These are phyloP conservation scores for Catalaphyllia jardinei DNA, from an alignment of 64 coral and sea anemone species.

Conservation along the genomic window DNA sequence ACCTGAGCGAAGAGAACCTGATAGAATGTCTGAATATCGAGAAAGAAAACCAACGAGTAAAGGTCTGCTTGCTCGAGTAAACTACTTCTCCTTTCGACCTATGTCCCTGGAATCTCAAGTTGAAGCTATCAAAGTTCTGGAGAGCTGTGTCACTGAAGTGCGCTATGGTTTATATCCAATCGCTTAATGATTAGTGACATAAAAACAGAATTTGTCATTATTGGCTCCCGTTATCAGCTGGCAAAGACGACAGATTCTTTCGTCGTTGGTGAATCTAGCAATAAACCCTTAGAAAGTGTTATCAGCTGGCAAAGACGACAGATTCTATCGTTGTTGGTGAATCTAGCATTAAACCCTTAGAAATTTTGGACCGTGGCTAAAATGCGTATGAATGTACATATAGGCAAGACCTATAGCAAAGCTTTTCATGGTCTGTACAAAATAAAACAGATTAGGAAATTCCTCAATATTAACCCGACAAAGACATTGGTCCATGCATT, in stretches of 20 bases:
- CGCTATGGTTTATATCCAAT: too few species aligned
- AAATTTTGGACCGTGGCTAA: neutral
- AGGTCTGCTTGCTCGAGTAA: too few species aligned
- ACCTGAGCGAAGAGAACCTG: too few species aligned
- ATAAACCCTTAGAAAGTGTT: neutral
- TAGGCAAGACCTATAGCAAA: neutral
- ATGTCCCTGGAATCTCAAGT: too few species aligned
- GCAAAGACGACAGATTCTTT: neutral
- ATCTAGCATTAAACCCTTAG: neutral
- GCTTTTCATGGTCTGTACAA: too few species aligned
- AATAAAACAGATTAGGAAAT: conserved; percentile 4
- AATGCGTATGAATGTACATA: neutral
- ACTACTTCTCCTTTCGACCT: too few species aligned
- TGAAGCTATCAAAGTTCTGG: too few species aligned
- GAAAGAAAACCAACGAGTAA: too few species aligned
- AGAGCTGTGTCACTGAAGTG: too few species aligned
- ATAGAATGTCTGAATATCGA: too few species aligned
- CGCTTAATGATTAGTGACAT: neutral
- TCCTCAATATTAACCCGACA: conserved; percentile 14
- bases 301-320: neutral
- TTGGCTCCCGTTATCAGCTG: neutral
- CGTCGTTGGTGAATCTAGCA: neutral
- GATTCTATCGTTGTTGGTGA: neutral
- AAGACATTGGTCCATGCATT: conserved; percentile 16
- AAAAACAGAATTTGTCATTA: neutral